These are phyloP conservation scores for Erpornis zantholeuca DNA, from an alignment of 2,113 vertebrate genomes.

Conservation along the genomic window DNA sequence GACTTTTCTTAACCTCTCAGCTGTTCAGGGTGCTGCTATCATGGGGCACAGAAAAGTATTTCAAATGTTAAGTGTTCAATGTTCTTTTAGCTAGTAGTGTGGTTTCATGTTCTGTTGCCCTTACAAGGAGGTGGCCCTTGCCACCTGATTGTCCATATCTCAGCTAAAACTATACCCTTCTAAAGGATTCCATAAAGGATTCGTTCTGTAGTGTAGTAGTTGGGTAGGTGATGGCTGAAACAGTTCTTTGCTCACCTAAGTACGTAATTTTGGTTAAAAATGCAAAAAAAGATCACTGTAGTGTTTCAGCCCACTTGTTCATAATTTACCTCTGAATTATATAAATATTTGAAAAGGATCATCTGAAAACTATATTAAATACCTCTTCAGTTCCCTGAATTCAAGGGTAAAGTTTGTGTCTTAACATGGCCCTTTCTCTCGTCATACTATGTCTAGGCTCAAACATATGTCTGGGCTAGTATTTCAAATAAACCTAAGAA, in stretches of 20 bases:
- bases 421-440: neutral
- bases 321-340: neutral
- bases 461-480: too few relatives aligned
- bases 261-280: neutral
- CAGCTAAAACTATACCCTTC: neutral
- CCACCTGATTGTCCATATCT: neutral
- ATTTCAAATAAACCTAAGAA: neutral
- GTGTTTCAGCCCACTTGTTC: neutral
- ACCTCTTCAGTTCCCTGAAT: neutral
- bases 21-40: neutral
- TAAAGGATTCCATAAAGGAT: neutral
- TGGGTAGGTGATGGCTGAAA: neutral
- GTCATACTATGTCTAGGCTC: accelerated
- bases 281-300: neutral
- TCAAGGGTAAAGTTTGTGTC: neutral
- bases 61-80: neutral
- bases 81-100: neutral
- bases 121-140: neutral
- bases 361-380: neutral
- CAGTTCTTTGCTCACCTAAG: neutral
- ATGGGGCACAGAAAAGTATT: neutral
- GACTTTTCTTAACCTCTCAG: neutral
- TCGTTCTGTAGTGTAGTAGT: neutral
- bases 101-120: neutral
- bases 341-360: neutral